Evolutionary conservation across 2,113 vertebrate species (phyloP).

Genomic region (Tragulus kanchil): DNA sequence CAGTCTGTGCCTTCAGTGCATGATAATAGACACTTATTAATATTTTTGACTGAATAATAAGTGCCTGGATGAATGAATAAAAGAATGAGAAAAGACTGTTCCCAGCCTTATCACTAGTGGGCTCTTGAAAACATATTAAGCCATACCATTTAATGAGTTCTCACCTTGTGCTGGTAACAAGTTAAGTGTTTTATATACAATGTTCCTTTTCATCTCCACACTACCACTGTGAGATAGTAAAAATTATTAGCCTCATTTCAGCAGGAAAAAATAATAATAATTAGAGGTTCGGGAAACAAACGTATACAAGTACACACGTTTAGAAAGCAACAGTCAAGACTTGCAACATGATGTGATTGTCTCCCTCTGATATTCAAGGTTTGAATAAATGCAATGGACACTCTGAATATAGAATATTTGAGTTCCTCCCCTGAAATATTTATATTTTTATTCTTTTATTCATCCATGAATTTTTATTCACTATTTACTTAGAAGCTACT

Average conservation of each 20-base stretch:
- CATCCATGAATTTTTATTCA: neutral
- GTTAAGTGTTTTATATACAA: neutral
- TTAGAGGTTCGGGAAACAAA: neutral
- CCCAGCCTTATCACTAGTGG: neutral
- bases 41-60: slow-evolving; percentile 25
- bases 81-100: slow-evolving; percentile 16
- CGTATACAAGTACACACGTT: neutral
- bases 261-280: slow-evolving; percentile 1
- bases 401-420: neutral
- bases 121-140: slow-evolving; percentile 45
- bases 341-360: no score
- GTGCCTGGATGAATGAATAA: neutral
- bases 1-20: neutral
- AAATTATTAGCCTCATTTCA: slow-evolving; percentile 55
- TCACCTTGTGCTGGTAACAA: slow-evolving; percentile 44
- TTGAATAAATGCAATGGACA: neutral
- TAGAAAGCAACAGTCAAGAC: neutral
- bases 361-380: neutral
- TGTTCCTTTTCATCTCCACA: slow-evolving; percentile 34
- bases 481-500: slow-evolving; percentile 37
- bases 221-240: neutral
- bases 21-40: neutral
- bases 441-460: neutral
- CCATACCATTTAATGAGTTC: slow-evolving; percentile 54
- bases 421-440: neutral